Base-by-base conservation (phyloP, 64 coral and sea anemone genomes). In the Cladopsammia gracilis region DNA sequence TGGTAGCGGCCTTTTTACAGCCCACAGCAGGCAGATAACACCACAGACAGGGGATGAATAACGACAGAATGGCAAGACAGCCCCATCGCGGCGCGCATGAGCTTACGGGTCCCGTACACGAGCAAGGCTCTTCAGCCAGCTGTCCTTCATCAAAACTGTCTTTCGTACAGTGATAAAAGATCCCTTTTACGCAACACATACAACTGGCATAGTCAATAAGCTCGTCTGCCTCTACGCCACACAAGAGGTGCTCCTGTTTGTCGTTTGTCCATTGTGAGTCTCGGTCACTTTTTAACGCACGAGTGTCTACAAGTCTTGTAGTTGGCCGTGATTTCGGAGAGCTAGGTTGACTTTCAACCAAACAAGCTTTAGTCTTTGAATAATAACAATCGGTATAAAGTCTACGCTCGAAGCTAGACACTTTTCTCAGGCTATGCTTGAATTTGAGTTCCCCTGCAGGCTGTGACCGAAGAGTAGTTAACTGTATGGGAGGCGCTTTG, bases 121-220 rank as follows among this genome's bases (percentile, higher is more conserved):
- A 99, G 62, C 98, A 99, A 46, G 98, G 98, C 42, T 93, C 85
- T 71, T 99, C 94, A 18, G 98, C 98, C 23, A 96, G 79, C 24
- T 89, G 69, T 77, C 98, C 98, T 56, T 99, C 98, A 13, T 94
- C 91, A 9, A 90, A 92, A 70, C 62, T 61, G 64, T 99, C 98
- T 60, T 99, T 99, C 20, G 98, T 99, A 77, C 95, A 91, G 67
- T 99, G 98, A 71, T 99, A 99, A 96, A 99, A 96, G 25, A 96
- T 10, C 34, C 98, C 98, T 68, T 99, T 99, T 0, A 93, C 98
- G 62, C 90, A 91, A 22, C 98, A 99, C 98, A 99, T 99, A 62
- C 98, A 99, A 6, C 91, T 99, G 70, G 83, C 92, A 80, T 96
- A 99, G 88, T 99, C 98, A 61, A 99, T 89, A 6, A 93, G 81